A percentile compares a stretch with the other conserved stretches of the same genome.
phyloP scores from a whole-genome alignment of 1,140 invertebrate species.

The Probaryconus sp. region DNA sequence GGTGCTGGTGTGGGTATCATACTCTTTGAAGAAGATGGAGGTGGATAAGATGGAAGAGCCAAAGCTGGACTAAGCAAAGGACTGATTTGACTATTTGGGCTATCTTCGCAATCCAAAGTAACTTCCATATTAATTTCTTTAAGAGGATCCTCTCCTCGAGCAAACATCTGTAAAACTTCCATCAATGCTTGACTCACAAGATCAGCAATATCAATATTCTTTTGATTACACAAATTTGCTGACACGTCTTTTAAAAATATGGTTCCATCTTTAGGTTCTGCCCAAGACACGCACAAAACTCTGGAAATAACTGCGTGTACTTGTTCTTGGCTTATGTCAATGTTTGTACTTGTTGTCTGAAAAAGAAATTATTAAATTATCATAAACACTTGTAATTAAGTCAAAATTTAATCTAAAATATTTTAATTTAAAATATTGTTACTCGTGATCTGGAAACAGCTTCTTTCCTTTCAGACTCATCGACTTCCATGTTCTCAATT shows the following conservation, averaged over 20 bases:
- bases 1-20: conserved; percentile 76
- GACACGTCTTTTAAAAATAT: conserved; percentile 83
- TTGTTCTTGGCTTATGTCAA: conserved; percentile 82
- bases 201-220: conserved; percentile 78
- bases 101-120: conserved; percentile 77
- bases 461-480: conserved; percentile 77
- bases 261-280: conserved; percentile 79
- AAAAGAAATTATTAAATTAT: conserved; percentile 49
- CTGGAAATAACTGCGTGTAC: conserved; percentile 81
- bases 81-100: conserved; percentile 72
- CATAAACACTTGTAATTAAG: too few relatives aligned
- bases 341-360: conserved; percentile 78
- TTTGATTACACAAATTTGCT: conserved; percentile 76
- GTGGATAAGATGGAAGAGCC: conserved; percentile 57
- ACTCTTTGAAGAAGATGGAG: conserved; percentile 64
- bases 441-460: conserved; percentile 73
- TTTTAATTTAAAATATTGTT: conserved; percentile 36
- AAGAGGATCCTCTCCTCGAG: conserved; percentile 81
- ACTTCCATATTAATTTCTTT: conserved; percentile 78
- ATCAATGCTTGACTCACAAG: conserved; percentile 83
- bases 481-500: conserved; percentile 87
- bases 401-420: conserved; percentile 8
- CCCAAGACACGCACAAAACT: conserved; percentile 84
- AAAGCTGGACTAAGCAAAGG: conserved; percentile 66
- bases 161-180: conserved; percentile 83